Evolutionary conservation across 2,888 invertebrate species (phyloP).

Genomic region (Lithophane ornitopus): DNA sequence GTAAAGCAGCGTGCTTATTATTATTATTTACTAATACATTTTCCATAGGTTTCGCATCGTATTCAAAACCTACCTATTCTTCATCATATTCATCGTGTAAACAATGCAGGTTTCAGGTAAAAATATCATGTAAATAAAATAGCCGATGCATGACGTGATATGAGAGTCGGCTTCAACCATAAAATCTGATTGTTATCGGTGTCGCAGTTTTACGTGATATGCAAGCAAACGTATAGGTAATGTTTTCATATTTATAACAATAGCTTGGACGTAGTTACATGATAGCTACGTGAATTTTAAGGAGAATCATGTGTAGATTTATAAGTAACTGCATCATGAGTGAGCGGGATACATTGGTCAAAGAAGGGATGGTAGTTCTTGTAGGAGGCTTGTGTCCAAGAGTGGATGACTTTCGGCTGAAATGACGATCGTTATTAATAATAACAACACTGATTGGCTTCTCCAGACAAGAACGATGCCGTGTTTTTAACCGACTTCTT

Average conservation of each 20-base stretch:
- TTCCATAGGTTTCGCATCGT: neutral
- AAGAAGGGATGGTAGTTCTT: neutral
- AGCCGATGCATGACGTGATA: neutral
- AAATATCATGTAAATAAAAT: slow-evolving; percentile 4
- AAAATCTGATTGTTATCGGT: slow-evolving; percentile 39
- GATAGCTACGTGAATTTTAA: neutral
- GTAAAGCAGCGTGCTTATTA: too few relatives aligned
- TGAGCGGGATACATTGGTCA: neutral
- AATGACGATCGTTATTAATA: neutral
- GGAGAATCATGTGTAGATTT: neutral
- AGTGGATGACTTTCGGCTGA: neutral
- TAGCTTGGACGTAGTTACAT: neutral
- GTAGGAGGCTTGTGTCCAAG: neutral
- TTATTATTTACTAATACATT: too few relatives aligned
- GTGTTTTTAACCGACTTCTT: too few relatives aligned
- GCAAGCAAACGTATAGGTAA: slow-evolving; percentile 25
- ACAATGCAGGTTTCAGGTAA: slow-evolving; percentile 6
- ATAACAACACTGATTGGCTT: neutral
- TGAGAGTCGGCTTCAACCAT: slow-evolving; percentile 1
- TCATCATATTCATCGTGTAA: slow-evolving; percentile 1
- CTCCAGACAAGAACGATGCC: neutral
- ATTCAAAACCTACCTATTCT: too few relatives aligned
- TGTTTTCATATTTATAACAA: neutral
- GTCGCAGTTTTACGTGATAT: slow-evolving; percentile 28
- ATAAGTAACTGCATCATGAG: neutral